These are phyloP conservation scores for Takifugu ocellatus DNA, from an alignment of 2,797 vertebrate species.

Conservation along the genomic window DNA sequence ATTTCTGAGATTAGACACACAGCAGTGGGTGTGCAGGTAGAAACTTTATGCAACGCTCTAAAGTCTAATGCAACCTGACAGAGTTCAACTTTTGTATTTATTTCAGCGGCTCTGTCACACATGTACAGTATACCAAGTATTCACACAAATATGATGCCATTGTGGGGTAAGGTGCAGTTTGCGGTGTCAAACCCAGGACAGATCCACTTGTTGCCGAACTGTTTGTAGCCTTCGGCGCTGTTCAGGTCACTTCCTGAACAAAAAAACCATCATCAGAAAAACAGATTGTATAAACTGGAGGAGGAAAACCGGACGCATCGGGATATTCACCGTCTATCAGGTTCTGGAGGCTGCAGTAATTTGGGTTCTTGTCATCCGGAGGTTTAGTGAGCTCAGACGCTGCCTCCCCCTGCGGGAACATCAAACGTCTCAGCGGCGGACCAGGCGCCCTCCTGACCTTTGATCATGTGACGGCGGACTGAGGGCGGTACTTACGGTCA, in stretches of 20 bases:
- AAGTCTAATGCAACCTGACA: too few relatives aligned
- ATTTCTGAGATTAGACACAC: too few relatives aligned
- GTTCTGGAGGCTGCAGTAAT: slow-evolving; percentile 66
- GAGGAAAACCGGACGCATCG: too few relatives aligned
- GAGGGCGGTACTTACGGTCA: slow-evolving; percentile 36
- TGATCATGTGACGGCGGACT: too few relatives aligned
- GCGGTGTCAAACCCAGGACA: slow-evolving; percentile 46
- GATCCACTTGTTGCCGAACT: slow-evolving; percentile 68
- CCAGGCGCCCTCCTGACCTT: too few relatives aligned
- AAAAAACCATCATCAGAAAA: background rate
- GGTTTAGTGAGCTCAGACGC: slow-evolving; percentile 26
- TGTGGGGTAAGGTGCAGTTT: slow-evolving; percentile 39
- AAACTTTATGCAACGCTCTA: too few relatives aligned
- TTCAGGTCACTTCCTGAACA: slow-evolving; percentile 47
- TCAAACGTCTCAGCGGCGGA: background rate
- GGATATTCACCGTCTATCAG: slow-evolving; percentile 44
- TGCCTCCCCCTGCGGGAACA: slow-evolving; percentile 46
- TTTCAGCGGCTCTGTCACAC: too few relatives aligned
- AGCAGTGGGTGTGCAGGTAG: too few relatives aligned
- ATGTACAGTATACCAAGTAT: too few relatives aligned
- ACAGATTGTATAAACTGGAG: background rate
- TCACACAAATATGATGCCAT: too few relatives aligned
- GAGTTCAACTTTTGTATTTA: too few relatives aligned
- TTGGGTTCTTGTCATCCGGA: slow-evolving; percentile 41
- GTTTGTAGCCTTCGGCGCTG: slow-evolving; percentile 52